Base-by-base conservation (phyloP, 1,140 invertebrate genomes). In the Hypothenemus hampei region DNA sequence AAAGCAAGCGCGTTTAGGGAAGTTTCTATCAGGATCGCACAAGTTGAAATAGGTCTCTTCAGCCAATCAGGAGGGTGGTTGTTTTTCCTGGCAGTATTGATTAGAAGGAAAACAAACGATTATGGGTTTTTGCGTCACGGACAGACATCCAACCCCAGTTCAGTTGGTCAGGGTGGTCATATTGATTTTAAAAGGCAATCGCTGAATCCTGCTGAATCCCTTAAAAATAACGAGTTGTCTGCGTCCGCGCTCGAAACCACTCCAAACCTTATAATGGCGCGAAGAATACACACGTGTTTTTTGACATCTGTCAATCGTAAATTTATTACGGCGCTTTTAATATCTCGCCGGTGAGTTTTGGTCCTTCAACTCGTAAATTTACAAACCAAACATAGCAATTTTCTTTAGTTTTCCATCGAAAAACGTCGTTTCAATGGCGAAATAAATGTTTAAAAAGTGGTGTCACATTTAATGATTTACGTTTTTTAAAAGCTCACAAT, bases 401-500 rank as follows among this genome's bases (percentile, higher is more conserved):
- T n/a, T n/a, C n/a, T n/a, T n/a, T n/a, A n/a, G n/a, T n/a, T n/a
- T n/a, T n/a, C n/a, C n/a, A n/a, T n/a, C n/a, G n/a, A n/a, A n/a
- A n/a, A n/a, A n/a, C n/a, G n/a, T n/a, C n/a, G n/a, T n/a, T n/a
- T n/a, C n/a, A n/a, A n/a, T n/a, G n/a, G n/a, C n/a, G n/a, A n/a
- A n/a, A n/a, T n/a, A n/a, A n/a, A n/a, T n/a, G n/a, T n/a, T n/a
- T n/a, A n/a, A n/a, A n/a, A 35, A 49, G 16, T 11, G 33, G 8
- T 35, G 23, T 49, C 15, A 10, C 16, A 18, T 35, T 4, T 23
- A 43, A 52, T 43, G 18, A 41, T 43, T 52, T 43, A 52, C 15
- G 50, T 63, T 63, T 66, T 64, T 63, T 61, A 64, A 64, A 64
- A 62, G 58, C 54, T 63, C 53, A 61, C 58, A 58, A 67, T 64